Evolutionary conservation across 2,888 invertebrate species (phyloP).

Genomic region (Anoplius nigerrimus): DNA sequence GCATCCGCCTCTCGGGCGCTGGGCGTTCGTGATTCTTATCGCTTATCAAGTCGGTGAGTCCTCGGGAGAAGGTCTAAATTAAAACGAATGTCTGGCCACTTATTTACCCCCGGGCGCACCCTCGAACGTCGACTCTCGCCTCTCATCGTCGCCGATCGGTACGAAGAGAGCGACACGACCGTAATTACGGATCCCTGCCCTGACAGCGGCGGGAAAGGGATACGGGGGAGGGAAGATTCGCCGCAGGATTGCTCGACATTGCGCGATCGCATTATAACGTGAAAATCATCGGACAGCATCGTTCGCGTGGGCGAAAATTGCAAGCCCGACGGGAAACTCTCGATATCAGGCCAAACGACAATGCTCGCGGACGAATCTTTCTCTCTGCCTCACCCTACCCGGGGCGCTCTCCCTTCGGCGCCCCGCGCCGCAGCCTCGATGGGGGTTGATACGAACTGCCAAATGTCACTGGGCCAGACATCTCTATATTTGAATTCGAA

Average conservation of each 20-base stretch:
- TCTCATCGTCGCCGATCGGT: not conserved
- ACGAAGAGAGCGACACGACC: slow-evolving; percentile 4
- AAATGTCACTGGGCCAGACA: slow-evolving; percentile 64
- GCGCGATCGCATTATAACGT: slow-evolving; percentile 6
- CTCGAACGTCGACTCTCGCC: not conserved
- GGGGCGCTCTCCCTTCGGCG: too few relatives aligned
- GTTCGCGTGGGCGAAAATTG: slow-evolving; percentile 10
- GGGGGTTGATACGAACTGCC: slow-evolving; percentile 62
- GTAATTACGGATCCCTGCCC: slow-evolving; percentile 24
- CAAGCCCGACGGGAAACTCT: not conserved
- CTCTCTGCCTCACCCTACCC: not conserved
- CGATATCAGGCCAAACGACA: slow-evolving; percentile 1
- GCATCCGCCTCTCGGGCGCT: slow-evolving; percentile 5
- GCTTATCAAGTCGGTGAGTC: slow-evolving; percentile 39
- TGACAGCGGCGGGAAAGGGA: too few relatives aligned
- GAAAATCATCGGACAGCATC: slow-evolving; percentile 10
- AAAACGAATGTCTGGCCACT: slow-evolving; percentile 41
- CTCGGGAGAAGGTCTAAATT: slow-evolving; percentile 59
- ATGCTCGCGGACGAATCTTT: not conserved
- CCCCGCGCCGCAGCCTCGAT: slow-evolving; percentile 33
- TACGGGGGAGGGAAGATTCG: slow-evolving; percentile 10
- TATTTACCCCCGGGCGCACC: slow-evolving; percentile 1
- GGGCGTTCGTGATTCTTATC: slow-evolving; percentile 37
- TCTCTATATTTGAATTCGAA: slow-evolving; percentile 63
- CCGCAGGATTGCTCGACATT: slow-evolving; percentile 9